A percentile compares a stretch with the other conserved stretches of the same genome.
These are phyloP conservation scores for Struthidea cinerea DNA, from an alignment of 2,113 vertebrate genomes.

Conservation along the genomic window DNA sequence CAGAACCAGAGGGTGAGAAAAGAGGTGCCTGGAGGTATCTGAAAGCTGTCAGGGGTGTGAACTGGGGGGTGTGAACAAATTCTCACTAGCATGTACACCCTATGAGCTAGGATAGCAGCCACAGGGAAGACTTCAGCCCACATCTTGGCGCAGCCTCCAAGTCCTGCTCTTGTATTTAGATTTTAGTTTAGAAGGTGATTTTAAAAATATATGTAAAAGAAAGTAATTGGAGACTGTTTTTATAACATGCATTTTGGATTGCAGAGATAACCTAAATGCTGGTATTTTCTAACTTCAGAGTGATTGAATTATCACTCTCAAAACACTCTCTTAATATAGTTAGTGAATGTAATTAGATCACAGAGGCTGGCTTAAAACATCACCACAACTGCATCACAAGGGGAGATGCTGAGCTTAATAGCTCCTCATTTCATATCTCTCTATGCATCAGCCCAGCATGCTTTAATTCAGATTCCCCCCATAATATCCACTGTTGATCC, in stretches of 20 bases:
- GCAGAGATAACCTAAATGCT: background rate
- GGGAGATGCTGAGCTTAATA: background rate
- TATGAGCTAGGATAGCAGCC: background rate
- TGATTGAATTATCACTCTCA: background rate
- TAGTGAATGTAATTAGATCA: background rate
- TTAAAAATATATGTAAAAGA: background rate
- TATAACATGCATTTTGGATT: background rate
- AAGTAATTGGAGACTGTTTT: background rate
- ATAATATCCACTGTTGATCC: background rate
- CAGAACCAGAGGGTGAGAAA: background rate
- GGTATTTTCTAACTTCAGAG: background rate
- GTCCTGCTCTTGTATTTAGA: background rate
- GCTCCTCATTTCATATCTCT: background rate
- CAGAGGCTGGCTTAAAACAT: background rate
- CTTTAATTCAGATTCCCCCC: background rate
- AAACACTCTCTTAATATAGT: background rate
- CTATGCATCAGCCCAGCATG: accelerated
- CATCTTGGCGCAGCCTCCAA: background rate
- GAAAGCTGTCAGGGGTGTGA: background rate
- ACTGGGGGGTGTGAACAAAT: background rate
- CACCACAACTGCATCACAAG: background rate
- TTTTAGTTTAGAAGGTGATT: background rate
- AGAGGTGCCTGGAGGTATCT: background rate
- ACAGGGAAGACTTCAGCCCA: background rate
- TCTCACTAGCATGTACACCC: background rate